Evolutionary conservation across 2,113 vertebrate genomes (phyloP), one percentile per base, ranked within the genome.

Genomic region (Meles meles): DNA sequence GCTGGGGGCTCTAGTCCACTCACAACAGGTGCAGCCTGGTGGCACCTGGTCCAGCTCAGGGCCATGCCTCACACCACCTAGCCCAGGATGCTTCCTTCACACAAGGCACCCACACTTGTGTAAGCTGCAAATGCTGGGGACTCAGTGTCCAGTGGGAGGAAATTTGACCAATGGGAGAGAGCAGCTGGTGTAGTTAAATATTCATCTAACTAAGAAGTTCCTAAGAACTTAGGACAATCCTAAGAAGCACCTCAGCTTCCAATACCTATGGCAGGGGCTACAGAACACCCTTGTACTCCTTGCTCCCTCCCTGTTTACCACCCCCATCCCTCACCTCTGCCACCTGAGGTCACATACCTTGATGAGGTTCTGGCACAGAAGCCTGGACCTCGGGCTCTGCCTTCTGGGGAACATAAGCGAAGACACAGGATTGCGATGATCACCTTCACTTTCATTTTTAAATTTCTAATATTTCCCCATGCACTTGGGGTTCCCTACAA

Each of bases 261-360:
- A 42, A 39, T 42, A 13, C 12, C 11, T 0, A 0, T 7, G 42
- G 69, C 3, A 10, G 12, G 2, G 31, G 65, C 31, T 63, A 18
- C 7, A 42, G 18, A 0, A 0, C 7, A 20, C 25, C 59, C 39
- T 21, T n/a, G 37, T 47, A n/a, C 87, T 25, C 18, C 44, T 42
- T 34, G 14, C 34, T 67, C n/a, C 20, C 52, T 34, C 44, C 57
- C 52, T 42, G n/a, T 21, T 37, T 5, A 6, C 34, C 25, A 9
- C 34, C 13, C 13, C 49, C 15, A 11, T 0, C 39, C 81, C 71
- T 61, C 17, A 7, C 11, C 17, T 39, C 65, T 31, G 44, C 84
- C 18, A 20, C 67, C 74, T 25, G 49, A 49, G 63, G n/a, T 59
- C 55, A 15, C 29, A n/a, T 1, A 25, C 27, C 13, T 25, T 25